Evolutionary conservation across 2,888 invertebrate genomes (phyloP), one percentile per base, ranked within the genome.

Genomic region (Micoletzkya japonica): DNA sequence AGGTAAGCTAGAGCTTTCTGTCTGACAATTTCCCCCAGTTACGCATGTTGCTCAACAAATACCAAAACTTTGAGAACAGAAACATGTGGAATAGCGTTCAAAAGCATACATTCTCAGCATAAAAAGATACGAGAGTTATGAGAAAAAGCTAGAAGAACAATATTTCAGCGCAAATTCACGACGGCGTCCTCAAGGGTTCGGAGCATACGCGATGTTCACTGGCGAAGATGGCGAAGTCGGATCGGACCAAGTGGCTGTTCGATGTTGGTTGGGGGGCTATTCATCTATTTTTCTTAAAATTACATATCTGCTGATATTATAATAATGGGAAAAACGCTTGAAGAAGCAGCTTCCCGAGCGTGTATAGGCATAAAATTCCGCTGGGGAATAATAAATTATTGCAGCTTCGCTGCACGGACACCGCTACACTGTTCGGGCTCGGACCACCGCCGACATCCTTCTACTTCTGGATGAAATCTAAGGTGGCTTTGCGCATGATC

Each of bases 201-300:
- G 68, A 68, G 20, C 68, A 68, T 44, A 30, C 68, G 10, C 57
- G 58, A 24, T 57, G 39, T 24, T 57, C 68, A 4, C 37, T 68
- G 30, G 68, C 57, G n/a, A 39, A 49, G 24, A 32, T 57, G 44
- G 34, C 57, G 1, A 57, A 68, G 28, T 20, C 36, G 7, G 68
- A 68, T 26, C 52, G 68, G 14, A 68, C 68, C n/a, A 57, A 68
- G 58, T 68, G 58, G 57, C 57, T 68, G 7, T 68, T 68, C 32
- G 68, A 68, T 58, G 68, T 68, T 1, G 32, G 68, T 68, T 2
- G 6, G 14, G 6, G 14, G 6, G 17, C 10, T 24, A 54, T 17
- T 10, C 56, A 28, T 7, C 24, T 10, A 44, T 44, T 44, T 44
- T 44, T 14, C n/a, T 44, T 44, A 44, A 44, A 17, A 20, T 44